A percentile compares a stretch with the other conserved stretches of the same genome.
Evolutionary conservation across 2,113 vertebrate genomes (phyloP).

Genomic region (Nerophis ophidion): DNA sequence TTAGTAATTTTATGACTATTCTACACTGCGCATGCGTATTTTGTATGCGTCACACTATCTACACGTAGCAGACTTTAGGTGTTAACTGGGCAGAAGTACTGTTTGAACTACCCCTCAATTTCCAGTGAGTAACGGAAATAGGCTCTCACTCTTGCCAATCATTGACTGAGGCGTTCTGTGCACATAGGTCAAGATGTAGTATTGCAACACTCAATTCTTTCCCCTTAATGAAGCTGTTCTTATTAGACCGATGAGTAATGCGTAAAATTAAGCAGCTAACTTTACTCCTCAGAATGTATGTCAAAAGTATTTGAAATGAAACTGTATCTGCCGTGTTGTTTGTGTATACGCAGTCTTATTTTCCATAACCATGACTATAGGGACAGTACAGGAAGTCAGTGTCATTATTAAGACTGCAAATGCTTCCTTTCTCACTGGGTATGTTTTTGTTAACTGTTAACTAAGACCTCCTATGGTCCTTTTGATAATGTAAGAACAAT

Average conservation of each 20-base stretch:
- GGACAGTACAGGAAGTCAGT: slow-evolving; percentile 1
- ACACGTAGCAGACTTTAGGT: no score
- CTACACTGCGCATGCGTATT: no score
- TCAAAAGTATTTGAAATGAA: not conserved
- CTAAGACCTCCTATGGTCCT: slow-evolving; percentile 15
- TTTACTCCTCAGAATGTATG: not conserved
- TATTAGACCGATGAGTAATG: not conserved
- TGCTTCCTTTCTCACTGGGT: slow-evolving; percentile 12
- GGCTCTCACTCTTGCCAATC: not conserved
- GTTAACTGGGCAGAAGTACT: no score
- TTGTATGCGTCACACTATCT: no score
- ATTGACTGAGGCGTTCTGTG: not conserved
- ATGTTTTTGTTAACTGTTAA: slow-evolving; percentile 51
- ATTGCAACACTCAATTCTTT: not conserved
- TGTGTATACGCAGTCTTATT: not conserved
- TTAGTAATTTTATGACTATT: no score
- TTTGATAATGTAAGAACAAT: slow-evolving; percentile 18
- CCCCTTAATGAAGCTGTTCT: not conserved
- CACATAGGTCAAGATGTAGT: not conserved
- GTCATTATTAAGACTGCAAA: slow-evolving; percentile 8
- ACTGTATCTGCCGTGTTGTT: not conserved
- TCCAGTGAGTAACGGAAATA: not conserved
- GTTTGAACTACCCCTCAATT: not conserved
- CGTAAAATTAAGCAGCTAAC: not conserved
- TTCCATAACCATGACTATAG: slow-evolving; percentile 8